Base-by-base conservation (phyloP, 2,888 invertebrate species). In the Gonocerus acuteangulatus region DNA sequence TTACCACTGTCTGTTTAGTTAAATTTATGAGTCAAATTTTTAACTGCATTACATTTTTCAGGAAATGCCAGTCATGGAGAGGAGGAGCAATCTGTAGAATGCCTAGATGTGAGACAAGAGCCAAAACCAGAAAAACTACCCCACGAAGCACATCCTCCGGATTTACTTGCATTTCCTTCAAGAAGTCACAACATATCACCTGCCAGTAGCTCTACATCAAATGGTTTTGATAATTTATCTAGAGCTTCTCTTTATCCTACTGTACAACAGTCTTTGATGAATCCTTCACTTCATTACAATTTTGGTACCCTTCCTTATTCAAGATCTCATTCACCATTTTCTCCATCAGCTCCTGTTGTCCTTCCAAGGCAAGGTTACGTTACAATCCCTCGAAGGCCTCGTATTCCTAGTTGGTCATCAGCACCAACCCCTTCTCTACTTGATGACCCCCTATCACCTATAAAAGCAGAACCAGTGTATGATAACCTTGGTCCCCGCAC, bases 401-500 rank as follows among this genome's bases (percentile, higher is more conserved):
- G 91, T 65, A 87, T 88, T 0, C 87, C 87, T 1, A 88, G 88
- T 71, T 90, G 90, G 87, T 85, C 83, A 64, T 86, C 79, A 74
- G 83, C 73, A 70, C 84, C 73, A 71, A 81, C 75, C 60, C 75
- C 75, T 23, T 77, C 71, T 32, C 65, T 64, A 16, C 63, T 67
- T 23, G 69, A 69, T 58, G 70, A 69, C 22, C 66, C 66, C 11
- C 54, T 68, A 16, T 73, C 78, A 7, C 63, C 68, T 9, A 67
- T 70, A 47, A 70, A 69, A 61, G 65, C 81, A 61, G 89, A 89
- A 70, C 91, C 91, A 0, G 81, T 91, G 21, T 92, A 92, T 72
- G 92, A 92, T 71, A 91, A 91, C 72, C 76, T 92, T 48, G 92
- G 92, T 0, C 75, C 86, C 16, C 80, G 92, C 56, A 90, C 90